Percentiles rank a stretch among this genome's conserved stretches.
Conservation (phyloP, 1,140 invertebrate species). For the Radopholus similis region DNA sequence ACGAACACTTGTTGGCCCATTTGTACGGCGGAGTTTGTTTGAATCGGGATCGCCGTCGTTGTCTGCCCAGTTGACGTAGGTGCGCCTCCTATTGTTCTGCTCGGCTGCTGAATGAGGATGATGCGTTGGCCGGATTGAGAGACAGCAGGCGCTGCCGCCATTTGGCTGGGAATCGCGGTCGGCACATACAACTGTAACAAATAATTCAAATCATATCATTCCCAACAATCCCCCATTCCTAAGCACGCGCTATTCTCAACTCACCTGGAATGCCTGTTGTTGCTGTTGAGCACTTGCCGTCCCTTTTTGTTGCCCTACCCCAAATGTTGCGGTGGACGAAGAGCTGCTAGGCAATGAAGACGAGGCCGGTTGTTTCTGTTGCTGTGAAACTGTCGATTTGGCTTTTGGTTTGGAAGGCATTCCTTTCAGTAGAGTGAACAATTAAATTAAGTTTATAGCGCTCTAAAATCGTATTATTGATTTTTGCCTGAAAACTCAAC, state of each 20-base stretch:
- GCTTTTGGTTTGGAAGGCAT: neutral
- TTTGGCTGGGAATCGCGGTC: neutral
- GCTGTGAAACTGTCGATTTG: neutral
- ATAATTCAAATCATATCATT: neutral
- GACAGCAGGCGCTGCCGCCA: neutral
- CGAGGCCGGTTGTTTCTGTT: neutral
- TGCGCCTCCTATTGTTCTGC: neutral
- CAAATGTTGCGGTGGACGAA: too few relatives aligned
- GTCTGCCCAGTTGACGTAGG: neutral
- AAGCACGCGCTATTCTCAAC: neutral
- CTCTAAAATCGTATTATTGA: too few relatives aligned
- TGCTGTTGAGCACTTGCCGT: neutral
- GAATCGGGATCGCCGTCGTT: neutral
- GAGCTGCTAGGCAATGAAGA: neutral
- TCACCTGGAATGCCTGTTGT: neutral
- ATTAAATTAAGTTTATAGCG: neutral
- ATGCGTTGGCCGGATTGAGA: neutral
- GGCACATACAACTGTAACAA: neutral
- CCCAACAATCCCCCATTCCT: neutral
- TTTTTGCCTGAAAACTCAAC: too few relatives aligned
- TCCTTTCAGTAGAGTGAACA: neutral
- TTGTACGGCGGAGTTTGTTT: neutral
- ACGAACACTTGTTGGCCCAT: neutral
- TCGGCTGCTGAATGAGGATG: conserved; percentile 1
- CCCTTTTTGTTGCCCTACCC: neutral